Conservation (phyloP, 2,797 vertebrate genomes). For the Myotis pilosus region DNA sequence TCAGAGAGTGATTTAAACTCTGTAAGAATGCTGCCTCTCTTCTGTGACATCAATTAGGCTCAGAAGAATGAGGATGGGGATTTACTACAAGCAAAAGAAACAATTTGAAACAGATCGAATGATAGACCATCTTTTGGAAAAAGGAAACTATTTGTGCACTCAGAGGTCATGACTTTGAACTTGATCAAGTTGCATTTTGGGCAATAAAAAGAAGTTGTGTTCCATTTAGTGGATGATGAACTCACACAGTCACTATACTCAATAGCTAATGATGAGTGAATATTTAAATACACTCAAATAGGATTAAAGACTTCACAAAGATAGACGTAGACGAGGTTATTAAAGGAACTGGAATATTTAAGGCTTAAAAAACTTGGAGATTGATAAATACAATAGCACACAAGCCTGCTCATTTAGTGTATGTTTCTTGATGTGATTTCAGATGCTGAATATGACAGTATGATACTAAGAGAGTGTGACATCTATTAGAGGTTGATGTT, state of each 20-base stretch:
- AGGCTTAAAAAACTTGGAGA: neutral
- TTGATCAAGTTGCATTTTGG: neutral
- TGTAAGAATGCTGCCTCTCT: neutral
- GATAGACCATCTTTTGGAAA: neutral
- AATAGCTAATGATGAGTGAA: neutral
- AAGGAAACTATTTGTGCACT: neutral
- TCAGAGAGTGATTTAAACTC: neutral
- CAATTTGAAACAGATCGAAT: neutral
- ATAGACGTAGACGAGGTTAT: neutral
- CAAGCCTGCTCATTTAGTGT: neutral
- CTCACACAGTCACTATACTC: neutral
- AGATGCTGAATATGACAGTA: neutral
- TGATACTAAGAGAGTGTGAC: neutral
- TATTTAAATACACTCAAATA: neutral
- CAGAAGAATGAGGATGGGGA: neutral
- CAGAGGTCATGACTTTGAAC: neutral
- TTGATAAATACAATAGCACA: neutral
- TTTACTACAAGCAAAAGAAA: neutral
- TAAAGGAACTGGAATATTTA: neutral
- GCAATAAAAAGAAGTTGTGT: neutral
- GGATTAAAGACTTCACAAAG: neutral
- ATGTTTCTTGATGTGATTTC: neutral
- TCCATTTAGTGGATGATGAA: neutral
- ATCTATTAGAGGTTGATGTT: neutral
- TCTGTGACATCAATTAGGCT: neutral